These are phyloP conservation scores for Eutrigla gurnardus DNA, from an alignment of 2,797 vertebrate species.

Conservation along the genomic window DNA sequence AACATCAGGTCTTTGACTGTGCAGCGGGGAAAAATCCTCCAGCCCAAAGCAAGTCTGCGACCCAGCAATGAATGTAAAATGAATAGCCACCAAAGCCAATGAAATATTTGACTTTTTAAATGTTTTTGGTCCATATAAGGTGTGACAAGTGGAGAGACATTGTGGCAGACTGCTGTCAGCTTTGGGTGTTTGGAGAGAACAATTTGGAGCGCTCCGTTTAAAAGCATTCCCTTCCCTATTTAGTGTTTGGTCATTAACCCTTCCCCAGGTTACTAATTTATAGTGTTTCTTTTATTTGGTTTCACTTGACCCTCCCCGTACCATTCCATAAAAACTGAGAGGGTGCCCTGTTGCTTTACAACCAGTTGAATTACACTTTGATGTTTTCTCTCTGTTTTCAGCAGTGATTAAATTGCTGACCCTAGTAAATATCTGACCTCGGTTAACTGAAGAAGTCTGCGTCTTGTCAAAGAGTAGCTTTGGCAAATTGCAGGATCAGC, in stretches of 20 bases:
- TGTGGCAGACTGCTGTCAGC: conserved; percentile 48
- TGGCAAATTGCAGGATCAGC: conserved; percentile 67
- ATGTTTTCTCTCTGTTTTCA: conserved; percentile 88
- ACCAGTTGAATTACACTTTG: conserved; percentile 91
- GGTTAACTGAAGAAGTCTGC: conserved; percentile 84
- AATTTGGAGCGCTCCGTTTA: conserved; percentile 76
- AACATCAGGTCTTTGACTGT: conserved; percentile 62
- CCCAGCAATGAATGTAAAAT: conserved; percentile 40
- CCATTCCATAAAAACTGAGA: conserved; percentile 82
- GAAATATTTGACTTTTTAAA: conserved; percentile 33
- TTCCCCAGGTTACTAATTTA: conserved; percentile 87
- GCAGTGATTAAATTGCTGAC: conserved; percentile 87
- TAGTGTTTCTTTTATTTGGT: conserved; percentile 86
- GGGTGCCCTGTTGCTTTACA: conserved; percentile 85
- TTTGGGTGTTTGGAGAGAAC: conserved; percentile 55
- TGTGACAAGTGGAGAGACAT: conserved; percentile 47
- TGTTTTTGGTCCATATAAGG: conserved; percentile 50
- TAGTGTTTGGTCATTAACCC: conserved; percentile 86
- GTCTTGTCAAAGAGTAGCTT: conserved; percentile 67
- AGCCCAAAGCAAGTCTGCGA: conserved; percentile 40
- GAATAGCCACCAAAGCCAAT: conserved; percentile 34
- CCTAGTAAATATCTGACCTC: conserved; percentile 87
- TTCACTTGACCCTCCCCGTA: conserved; percentile 84
- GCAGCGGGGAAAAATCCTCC: conserved; percentile 38
- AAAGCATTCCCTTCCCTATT: conserved; percentile 82